Evolutionary conservation across 2,113 vertebrate species (phyloP).

Genomic region (Sarotherodon lohbergeri): DNA sequence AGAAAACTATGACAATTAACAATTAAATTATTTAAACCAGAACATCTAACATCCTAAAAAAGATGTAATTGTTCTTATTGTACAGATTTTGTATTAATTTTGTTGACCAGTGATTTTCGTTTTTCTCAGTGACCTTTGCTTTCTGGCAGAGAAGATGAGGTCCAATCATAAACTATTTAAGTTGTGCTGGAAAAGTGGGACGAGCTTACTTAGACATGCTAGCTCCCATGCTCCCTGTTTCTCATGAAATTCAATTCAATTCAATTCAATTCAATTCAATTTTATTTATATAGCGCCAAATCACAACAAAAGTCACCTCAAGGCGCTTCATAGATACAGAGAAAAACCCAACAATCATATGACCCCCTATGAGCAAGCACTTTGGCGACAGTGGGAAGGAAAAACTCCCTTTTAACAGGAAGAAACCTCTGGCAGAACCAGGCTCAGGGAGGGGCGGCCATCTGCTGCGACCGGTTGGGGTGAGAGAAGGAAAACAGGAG

Average conservation of each 20-base stretch:
- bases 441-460: too few relatives aligned
- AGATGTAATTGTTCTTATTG: not conserved
- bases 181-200: not conserved
- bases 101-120: not conserved
- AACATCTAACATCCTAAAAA: not conserved
- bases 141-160: not conserved
- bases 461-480: too few relatives aligned
- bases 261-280: too few relatives aligned
- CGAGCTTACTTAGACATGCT: not conserved
- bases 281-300: too few relatives aligned
- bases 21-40: not conserved
- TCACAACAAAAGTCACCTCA: too few relatives aligned
- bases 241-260: not conserved
- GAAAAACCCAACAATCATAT: too few relatives aligned
- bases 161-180: not conserved
- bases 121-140: not conserved
- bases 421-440: too few relatives aligned
- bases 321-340: too few relatives aligned
- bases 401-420: too few relatives aligned
- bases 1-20: not conserved
- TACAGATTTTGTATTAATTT: not conserved
- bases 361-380: too few relatives aligned
- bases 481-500: too few relatives aligned
- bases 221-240: not conserved
- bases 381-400: too few relatives aligned